Evolutionary conservation across 2,888 invertebrate species (phyloP).

Genomic region (Metalampra italica): DNA sequence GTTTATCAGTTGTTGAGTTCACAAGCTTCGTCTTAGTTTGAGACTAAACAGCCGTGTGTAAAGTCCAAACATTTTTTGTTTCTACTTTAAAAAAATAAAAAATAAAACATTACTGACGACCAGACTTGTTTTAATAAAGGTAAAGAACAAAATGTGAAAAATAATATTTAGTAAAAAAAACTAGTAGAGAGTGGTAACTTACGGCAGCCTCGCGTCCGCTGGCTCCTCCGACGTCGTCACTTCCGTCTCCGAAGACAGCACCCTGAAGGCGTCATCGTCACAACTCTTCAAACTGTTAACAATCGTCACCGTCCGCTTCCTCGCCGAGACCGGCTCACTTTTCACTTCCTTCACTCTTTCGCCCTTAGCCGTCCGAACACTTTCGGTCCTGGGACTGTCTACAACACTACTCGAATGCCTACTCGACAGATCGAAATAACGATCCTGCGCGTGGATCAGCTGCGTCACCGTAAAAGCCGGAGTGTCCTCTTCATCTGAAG

Average conservation of each 20-base stretch:
- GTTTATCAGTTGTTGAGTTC: no score
- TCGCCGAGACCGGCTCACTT: conserved; percentile 36
- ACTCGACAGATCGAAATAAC: conserved; percentile 63
- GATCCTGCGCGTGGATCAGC: conserved; percentile 67
- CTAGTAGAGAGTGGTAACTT: conserved; percentile 23
- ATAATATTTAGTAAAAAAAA: no score
- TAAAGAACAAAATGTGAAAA: no score
- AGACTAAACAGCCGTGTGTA: no score
- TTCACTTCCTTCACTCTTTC: conserved; percentile 27
- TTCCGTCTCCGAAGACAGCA: conserved; percentile 28
- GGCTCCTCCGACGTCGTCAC: conserved; percentile 22
- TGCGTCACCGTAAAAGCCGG: conserved; percentile 68
- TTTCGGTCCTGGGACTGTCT: not conserved
- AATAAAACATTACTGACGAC: no score
- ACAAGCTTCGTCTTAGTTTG: no score
- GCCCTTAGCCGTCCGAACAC: not conserved
- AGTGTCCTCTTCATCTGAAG: conserved; percentile 29
- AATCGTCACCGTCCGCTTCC: conserved; percentile 15
- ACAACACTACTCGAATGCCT: conserved; percentile 26
- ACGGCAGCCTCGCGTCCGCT: conserved; percentile 35
- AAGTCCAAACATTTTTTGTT: no score
- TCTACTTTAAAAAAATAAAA: no score
- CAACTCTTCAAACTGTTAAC: conserved; percentile 20
- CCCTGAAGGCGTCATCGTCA: conserved; percentile 45
- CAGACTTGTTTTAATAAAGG: no score